Base-by-base conservation (phyloP, 2,888 invertebrate species). In the Diaprepes abbreviatus region DNA sequence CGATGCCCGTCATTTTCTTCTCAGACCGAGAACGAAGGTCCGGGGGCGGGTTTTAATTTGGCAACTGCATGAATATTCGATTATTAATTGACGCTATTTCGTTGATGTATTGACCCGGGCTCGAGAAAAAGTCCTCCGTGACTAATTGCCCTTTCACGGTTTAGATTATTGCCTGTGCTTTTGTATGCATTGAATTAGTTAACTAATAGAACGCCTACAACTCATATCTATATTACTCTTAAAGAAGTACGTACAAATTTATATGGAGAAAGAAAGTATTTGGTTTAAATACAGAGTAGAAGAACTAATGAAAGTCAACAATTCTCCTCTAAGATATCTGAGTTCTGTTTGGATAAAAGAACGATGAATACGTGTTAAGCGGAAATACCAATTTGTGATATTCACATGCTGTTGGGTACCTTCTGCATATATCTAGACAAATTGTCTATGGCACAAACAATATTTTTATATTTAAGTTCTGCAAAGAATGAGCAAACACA, bases 41-140 rank as follows among this genome's bases (percentile, higher is more conserved):
- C 75, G 77, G 79, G 79, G 81, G 80, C 80, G 79, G 80, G 77
- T 79, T 81, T 80, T 81, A 81, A 81, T 82, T 82, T 82, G 80
- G 80, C 80, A 80, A 80, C 79, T 78, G 76, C 78, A 80, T 81
- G 79, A 80, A 80, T 79, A 80, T 80, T 79, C 77, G 77, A 79
- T 78, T 80, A 81, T 81, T 80, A 81, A 81, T 81, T 77, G 73
- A 72, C 72, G 76, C 77, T 76, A 80, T 79, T 79, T 80, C 74
- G 79, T 75, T 79, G 78, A 78, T 78, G 76, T 74, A 76, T 76
- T 68, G 62, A 70, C 64, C 66, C 52, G 66, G 63, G 19, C 43
- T n/a, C 33, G 55, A 66, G 63, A 71, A 71, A 71, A 71, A 52
- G 50, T 55, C 66, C 48, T 19, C 66, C 63, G 58, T 63, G 58